These are phyloP conservation scores for Phania funesta DNA, from an alignment of 2,888 invertebrate genomes.

Conservation along the genomic window DNA sequence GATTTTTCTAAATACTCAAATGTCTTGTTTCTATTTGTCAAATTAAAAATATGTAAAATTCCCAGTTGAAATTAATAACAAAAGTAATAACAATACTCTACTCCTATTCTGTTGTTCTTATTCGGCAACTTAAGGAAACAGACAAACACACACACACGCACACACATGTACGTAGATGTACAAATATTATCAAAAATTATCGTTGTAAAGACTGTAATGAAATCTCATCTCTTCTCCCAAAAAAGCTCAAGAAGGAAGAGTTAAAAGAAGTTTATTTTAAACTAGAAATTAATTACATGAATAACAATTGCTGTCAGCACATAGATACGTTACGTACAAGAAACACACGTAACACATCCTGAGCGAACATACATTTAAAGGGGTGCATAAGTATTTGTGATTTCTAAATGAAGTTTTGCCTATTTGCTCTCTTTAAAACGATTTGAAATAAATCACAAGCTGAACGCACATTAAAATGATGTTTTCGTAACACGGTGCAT, in stretches of 20 bases:
- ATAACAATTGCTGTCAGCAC: too few species aligned
- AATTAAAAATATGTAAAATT: constrained; percentile 29
- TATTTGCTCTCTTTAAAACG: too few species aligned
- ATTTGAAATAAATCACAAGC: too few species aligned
- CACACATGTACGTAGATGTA: neutral
- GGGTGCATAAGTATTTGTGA: too few species aligned
- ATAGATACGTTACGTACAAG: too few species aligned
- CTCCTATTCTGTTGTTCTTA: constrained; percentile 16
- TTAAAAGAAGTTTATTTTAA: too few species aligned
- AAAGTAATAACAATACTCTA: constrained; percentile 46
- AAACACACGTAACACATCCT: too few species aligned
- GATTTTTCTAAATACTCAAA: constrained; percentile 13
- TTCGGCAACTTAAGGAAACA: constrained; percentile 45
- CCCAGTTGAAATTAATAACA: constrained; percentile 55
- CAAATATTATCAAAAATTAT: neutral
- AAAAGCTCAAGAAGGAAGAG: neutral
- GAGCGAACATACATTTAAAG: too few species aligned
- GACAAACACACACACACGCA: constrained; percentile 10
- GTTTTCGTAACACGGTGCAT: too few species aligned
- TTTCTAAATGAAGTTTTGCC: too few species aligned
- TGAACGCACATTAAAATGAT: too few species aligned
- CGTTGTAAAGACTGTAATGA: neutral
- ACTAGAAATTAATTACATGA: too few species aligned
- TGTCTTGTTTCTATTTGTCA: constrained; percentile 44
- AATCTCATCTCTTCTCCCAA: neutral